A percentile compares a stretch with the other conserved stretches of the same genome.
phyloP scores from a whole-genome alignment of 2,888 invertebrate species.

The Euphydryas editha region DNA sequence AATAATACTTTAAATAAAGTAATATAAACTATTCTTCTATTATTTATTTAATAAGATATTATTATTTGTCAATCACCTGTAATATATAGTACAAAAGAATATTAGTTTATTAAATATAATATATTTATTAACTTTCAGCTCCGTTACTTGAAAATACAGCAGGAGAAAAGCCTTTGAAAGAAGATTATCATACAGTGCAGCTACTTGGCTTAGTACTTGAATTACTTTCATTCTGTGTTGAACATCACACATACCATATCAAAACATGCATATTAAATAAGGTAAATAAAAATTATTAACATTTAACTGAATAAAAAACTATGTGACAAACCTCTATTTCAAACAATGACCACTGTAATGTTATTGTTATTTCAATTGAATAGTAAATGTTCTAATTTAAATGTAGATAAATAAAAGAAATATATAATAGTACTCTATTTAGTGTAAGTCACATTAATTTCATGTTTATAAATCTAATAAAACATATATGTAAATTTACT shows the following conservation, averaged over 20 bases:
- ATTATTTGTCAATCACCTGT: no score
- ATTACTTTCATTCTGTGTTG: conserved; percentile 98
- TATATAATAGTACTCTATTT: not conserved
- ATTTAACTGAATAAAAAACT: not conserved
- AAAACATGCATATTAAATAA: conserved; percentile 98
- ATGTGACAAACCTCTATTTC: not conserved
- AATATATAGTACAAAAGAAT: no score
- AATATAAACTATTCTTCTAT: no score
- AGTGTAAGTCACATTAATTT: not conserved
- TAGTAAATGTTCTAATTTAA: not conserved
- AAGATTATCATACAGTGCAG: conserved; percentile 98
- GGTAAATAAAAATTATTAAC: conserved; percentile 52
- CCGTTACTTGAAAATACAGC: conserved; percentile 97
- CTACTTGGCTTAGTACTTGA: conserved; percentile 97
- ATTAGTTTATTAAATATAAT: no score
- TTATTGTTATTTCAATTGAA: not conserved
- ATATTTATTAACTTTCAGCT: conserved; percentile 76
- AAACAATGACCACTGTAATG: no score
- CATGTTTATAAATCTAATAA: not conserved
- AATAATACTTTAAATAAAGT: no score
- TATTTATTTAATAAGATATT: no score
- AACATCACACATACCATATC: conserved; percentile 99
- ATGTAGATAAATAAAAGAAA: not conserved
- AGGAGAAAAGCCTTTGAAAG: conserved; percentile 94
- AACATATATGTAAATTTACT: not conserved